Evolutionary conservation across 1,140 invertebrate genomes (phyloP).

Genomic region (Ostrea edulis): DNA sequence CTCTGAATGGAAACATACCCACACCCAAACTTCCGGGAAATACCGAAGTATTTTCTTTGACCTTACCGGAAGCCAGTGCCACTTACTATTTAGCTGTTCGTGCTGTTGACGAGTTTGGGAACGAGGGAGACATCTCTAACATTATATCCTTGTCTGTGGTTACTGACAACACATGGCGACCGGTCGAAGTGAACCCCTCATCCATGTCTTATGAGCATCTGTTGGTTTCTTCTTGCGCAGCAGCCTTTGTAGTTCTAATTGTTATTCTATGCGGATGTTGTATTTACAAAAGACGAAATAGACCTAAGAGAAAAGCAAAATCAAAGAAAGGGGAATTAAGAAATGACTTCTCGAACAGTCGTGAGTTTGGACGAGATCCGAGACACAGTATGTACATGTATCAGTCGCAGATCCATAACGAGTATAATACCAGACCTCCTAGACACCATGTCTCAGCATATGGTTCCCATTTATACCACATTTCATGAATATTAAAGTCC

Average conservation of each 20-base stretch:
- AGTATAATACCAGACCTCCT: background rate
- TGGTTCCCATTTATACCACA: background rate
- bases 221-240: background rate
- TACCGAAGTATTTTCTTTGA: background rate
- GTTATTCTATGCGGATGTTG: background rate
- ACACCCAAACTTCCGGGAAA: background rate
- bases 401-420: background rate
- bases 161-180: background rate
- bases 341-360: background rate
- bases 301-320: background rate
- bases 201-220: background rate
- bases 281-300: background rate
- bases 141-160: background rate
- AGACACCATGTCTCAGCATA: background rate
- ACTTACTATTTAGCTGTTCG: background rate
- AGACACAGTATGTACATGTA: background rate
- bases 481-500: background rate
- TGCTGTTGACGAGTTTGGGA: background rate
- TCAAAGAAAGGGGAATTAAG: background rate
- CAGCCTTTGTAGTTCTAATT: background rate
- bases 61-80: background rate
- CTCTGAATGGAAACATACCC: background rate
- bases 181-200: background rate
- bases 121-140: background rate
- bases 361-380: background rate